Evolutionary conservation across 2,888 invertebrate species (phyloP), one percentile per base, ranked within the genome.

Genomic region (Aporophyla lueneburgensis): DNA sequence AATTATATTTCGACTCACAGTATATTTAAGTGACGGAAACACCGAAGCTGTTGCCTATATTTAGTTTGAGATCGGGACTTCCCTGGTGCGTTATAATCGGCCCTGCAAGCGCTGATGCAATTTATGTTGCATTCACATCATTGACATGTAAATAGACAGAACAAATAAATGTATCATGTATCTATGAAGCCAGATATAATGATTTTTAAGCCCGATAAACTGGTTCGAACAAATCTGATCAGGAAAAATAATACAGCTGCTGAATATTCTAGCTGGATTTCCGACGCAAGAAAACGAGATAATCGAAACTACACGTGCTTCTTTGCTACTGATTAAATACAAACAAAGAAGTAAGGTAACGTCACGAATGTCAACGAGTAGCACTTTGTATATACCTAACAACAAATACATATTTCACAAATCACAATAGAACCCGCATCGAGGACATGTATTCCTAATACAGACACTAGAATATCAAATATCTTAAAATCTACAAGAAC

Each of bases 71-170:
- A 46, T 43, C 24, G 53, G 73, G 63, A 59, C 51, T 56, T 74
- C 43, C 54, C 80, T 0, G 21, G n/a, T 14, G 16, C 49, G 61
- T 33, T n/a, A 21, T 14, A 33, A 33, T 24, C 16, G 5, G 10
- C 14, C 6, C 12, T 33, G 27, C 1, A 71, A 61, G 40, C 6
- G 33, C 67, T 76, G 80, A 80, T 68, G 72, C 80, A 83, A 83
- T 49, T 5, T 27, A 5, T 12, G 12, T 58, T 61, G 62, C 46
- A 65, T 54, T 40, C 19, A 66, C 59, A 74, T 68, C 71, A 80
- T 33, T 46, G 24, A 9, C 49, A 53, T n/a, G 21, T 24, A 56
- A 49, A 62, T 33, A 40, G 14, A 54, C 9, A 27, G 4, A n/a
- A 67, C 9, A 24, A n/a, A n/a, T n/a, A n/a, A n/a, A n/a, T n/a